These are phyloP conservation scores for Chaunax sp. DNA, from an alignment of 2,797 vertebrate genomes.

Conservation along the genomic window DNA sequence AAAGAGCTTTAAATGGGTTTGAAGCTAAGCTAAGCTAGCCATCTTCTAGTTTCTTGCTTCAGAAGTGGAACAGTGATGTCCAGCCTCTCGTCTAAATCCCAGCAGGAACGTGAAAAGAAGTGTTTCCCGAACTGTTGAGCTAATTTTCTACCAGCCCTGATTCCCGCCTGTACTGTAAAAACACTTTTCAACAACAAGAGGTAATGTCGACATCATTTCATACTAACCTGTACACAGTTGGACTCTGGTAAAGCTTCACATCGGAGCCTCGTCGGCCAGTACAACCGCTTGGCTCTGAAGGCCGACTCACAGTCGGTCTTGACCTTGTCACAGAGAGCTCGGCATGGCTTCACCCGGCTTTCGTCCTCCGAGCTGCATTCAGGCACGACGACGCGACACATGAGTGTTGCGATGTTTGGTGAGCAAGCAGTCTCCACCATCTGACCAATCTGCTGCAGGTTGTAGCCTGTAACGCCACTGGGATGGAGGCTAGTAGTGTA, in stretches of 20 bases:
- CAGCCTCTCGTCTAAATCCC: too few species aligned
- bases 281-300: conserved; percentile 43
- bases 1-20: too few species aligned
- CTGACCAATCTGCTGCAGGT: conserved; percentile 51
- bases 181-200: too few species aligned
- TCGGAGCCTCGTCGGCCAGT: conserved; percentile 56
- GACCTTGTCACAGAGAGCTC: conserved; percentile 69
- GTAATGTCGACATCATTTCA: too few species aligned
- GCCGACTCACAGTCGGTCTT: conserved; percentile 64
- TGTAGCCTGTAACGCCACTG: conserved; percentile 39
- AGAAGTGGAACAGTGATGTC: too few species aligned
- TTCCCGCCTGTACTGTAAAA: too few species aligned
- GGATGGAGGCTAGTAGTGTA: conserved; percentile 63
- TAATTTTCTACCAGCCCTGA: too few species aligned
- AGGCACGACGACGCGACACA: conserved; percentile 71
- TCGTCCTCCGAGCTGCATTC: conserved; percentile 56
- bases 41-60: too few species aligned
- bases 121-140: too few species aligned
- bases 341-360: conserved; percentile 58
- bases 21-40: too few species aligned
- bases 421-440: conserved; percentile 73
- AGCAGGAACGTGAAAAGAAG: too few species aligned
- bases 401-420: conserved; percentile 28
- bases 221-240: conserved; percentile 61
- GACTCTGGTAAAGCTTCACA: conserved; percentile 60